Conservation (phyloP, 1,140 invertebrate genomes). For the Eumaeus atala region DNA sequence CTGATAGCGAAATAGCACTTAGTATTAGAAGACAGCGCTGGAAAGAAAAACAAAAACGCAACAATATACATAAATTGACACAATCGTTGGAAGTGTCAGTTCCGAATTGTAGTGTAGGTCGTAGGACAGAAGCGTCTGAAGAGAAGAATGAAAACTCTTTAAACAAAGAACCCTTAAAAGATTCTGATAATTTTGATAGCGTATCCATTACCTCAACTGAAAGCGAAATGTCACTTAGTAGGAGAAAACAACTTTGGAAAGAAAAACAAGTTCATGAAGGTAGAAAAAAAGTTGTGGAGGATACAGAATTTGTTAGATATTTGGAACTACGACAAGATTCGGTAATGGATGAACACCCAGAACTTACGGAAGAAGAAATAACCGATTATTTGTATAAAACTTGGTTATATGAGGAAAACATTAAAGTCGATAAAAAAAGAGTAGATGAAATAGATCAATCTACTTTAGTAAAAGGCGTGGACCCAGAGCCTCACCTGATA, state of each 20-base stretch:
- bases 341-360: conserved; percentile 70
- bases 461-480: conserved; percentile 50
- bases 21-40: conserved; percentile 1
- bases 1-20: background rate
- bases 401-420: conserved; percentile 70
- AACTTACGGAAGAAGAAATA: conserved; percentile 68
- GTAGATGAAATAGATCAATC: conserved; percentile 44
- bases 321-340: conserved; percentile 70
- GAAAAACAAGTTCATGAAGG: conserved; percentile 24
- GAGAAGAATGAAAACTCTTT: background rate
- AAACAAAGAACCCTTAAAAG: background rate
- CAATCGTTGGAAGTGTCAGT: background rate
- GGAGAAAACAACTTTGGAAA: conserved; percentile 31
- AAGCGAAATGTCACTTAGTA: conserved; percentile 32
- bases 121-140: background rate
- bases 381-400: conserved; percentile 71
- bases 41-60: conserved; percentile 2
- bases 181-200: conserved; percentile 32
- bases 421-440: conserved; percentile 49
- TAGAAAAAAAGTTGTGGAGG: conserved; percentile 29
- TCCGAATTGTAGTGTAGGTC: background rate
- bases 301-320: conserved; percentile 73
- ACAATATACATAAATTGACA: background rate
- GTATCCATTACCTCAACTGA: conserved; percentile 45
- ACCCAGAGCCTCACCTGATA: conserved; percentile 32